Evolutionary conservation across 1,140 invertebrate genomes (phyloP).

Genomic region (Meloidogyne chitwoodi): DNA sequence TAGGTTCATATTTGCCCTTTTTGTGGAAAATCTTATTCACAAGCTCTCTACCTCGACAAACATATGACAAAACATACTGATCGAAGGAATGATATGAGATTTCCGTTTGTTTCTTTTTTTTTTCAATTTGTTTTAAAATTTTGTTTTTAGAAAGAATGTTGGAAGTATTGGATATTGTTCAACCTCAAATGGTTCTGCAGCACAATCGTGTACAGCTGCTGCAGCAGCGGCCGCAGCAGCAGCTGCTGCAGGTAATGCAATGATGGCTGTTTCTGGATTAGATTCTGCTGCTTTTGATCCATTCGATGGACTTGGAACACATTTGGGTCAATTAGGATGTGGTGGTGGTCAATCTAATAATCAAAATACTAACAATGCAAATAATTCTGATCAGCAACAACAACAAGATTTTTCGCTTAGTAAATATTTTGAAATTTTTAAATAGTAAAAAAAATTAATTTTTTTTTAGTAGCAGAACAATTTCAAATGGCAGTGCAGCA

Average conservation of each 20-base stretch:
- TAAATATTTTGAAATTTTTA: slow-evolving; percentile 22
- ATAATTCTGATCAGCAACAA: slow-evolving; percentile 1
- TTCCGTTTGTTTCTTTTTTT: slow-evolving; percentile 28
- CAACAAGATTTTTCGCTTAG: slow-evolving; percentile 37
- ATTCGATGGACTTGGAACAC: slow-evolving; percentile 15
- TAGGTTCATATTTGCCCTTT: slow-evolving; percentile 90
- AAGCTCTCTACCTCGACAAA: slow-evolving; percentile 95
- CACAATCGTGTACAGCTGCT: slow-evolving; percentile 19
- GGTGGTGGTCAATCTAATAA: neutral
- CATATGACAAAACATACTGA: slow-evolving; percentile 91
- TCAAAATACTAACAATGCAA: neutral
- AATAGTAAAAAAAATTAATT: neutral
- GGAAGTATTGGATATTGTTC: neutral
- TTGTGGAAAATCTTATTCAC: slow-evolving; percentile 97
- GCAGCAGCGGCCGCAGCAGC: neutral
- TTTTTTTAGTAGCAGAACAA: slow-evolving; percentile 17
- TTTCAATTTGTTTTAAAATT: slow-evolving; percentile 10
- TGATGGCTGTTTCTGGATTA: neutral
- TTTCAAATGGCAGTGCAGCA: slow-evolving; percentile 42
- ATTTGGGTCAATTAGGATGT: slow-evolving; percentile 6
- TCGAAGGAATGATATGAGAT: slow-evolving; percentile 30
- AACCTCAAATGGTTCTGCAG: slow-evolving; percentile 5
- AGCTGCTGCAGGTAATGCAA: neutral
- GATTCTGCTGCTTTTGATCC: slow-evolving; percentile 2
- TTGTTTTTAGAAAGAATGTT: slow-evolving; percentile 11